Evolutionary conservation across 2,113 vertebrate genomes (phyloP), one percentile per base, ranked within the genome.

Genomic region (Microcebus lehilahytsara): DNA sequence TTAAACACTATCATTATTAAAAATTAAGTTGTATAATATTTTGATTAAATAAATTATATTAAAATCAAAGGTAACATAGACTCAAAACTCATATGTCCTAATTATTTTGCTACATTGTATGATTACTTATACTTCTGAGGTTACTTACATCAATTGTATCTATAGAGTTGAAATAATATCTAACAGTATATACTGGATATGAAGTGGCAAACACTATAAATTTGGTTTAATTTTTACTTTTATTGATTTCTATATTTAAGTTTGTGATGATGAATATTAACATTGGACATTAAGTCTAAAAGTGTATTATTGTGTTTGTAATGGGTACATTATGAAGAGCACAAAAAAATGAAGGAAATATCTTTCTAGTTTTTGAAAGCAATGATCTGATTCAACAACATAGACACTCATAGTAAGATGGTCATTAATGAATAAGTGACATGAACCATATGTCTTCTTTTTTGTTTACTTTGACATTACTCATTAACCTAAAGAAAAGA

Each of bases 331-430:
- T 77, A 23, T 83, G 25, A 96, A 78, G 34, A 86, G 66, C 3
- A 25, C 23, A 81, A 56, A 96, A 85, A 75, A 25, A 37, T 27
- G 40, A 80, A 85, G 6, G 27, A 86, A 40, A 22, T 74, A 56
- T 66, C 93, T 11, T 58, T 79, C 56, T 96, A 37, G 10, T 58
- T 81, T 80, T 95, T 94, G 27, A 86, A 90, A 94, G 72, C 9
- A 60, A 69, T 80, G 67, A 92, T 75, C 13, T 25, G 40, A 34
- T 56, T 85, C 80, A 66, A 6, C 14, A 72, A 96, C 92, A 89
- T n/a, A 30, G 4, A 80, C 23, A 77, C 3, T 75, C 3, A 85
- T 1, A 64, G 60, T 64, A 64, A 64, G 60, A 64, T 27, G 9
- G 60, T 92, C 8, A 91, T 2, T 92, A 23, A 81, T 74, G 37